Evolutionary conservation across 1,140 invertebrate species (phyloP), one percentile per base, ranked within the genome.

Genomic region (Mactra quadrangularis): DNA sequence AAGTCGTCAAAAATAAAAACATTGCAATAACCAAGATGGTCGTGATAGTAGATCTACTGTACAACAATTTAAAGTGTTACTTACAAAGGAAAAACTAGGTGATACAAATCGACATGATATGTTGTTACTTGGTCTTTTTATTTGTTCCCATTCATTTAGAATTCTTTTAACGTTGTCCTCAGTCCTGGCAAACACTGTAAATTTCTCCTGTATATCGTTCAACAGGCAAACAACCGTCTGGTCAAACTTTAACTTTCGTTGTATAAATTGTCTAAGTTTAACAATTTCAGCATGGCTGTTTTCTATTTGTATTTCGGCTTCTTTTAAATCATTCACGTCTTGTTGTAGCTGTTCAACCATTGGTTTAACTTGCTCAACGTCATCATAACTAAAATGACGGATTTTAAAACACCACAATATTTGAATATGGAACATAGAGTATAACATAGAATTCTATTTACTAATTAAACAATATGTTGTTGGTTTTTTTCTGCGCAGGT

Each of bases 1-100:
- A n/a, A n/a, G n/a, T n/a, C n/a, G n/a, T n/a, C n/a, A n/a, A n/a
- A n/a, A n/a, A n/a, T n/a, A n/a, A n/a, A n/a, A n/a, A n/a, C n/a
- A n/a, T n/a, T n/a, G n/a, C n/a, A n/a, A n/a, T n/a, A n/a, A n/a
- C n/a, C n/a, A n/a, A n/a, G n/a, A n/a, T n/a, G n/a, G n/a, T n/a
- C n/a, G n/a, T n/a, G n/a, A n/a, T n/a, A n/a, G n/a, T n/a, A n/a
- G n/a, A n/a, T n/a, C n/a, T n/a, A n/a, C n/a, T n/a, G n/a, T n/a
- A n/a, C n/a, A n/a, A n/a, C n/a, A n/a, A n/a, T 22, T 7, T 7
- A 22, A 55, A 55, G 53, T 6, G 19, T 38, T 3, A 64, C 74
- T 29, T 62, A 76, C 74, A 31, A 60, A 64, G 17, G 74, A 76
- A 62, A 76, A 76, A 33, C 55, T 62, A 33, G 74, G 74, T 25